Base-by-base conservation (phyloP, 2,888 invertebrate genomes). In the Pantelozetes paolii region DNA sequence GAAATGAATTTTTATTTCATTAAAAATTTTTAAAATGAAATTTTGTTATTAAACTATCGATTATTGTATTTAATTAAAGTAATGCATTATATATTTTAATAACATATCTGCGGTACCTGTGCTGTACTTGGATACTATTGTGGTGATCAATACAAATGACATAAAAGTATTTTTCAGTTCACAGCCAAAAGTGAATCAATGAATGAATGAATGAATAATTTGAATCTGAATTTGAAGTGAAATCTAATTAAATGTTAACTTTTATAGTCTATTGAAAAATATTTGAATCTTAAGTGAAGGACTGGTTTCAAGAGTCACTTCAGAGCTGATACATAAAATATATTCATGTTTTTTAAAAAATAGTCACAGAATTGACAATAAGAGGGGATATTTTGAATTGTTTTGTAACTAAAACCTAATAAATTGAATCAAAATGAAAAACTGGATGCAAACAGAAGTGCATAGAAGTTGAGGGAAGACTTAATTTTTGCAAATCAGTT, bases 221-320 rank as follows among this genome's bases (percentile, higher is more conserved):
- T 36, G 36, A 8, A 36, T 36, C 9, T 36, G 36, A 8, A 9
- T 36, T 36, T 36, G 18, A 57, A 28, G 26, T 57, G 28, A 57
- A 1, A 28, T 28, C 30, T 64, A 64, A 64, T 64, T 64, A 64
- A 64, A 64, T 64, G 62, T 64, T 36, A 64, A 64, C 62, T 36
- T 64, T 64, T 64, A 11, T 64, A 18, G 8, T 20, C 11, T 11
- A 13, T 28, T 64, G n/a, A 36, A 36, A 15, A 32, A 64, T 11
- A 64, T 36, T 30, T 13, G 36, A 64, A 64, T 64, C 20, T 64
- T 1, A 64, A 64, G 32, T 64, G 20, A 23, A 45, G 62, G 62
- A 64, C 36, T 64, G 3, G n/a, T 36, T 59, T 64, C 20, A 20
- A 64, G 20, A 30, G 62, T 32, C 9, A 15, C 20, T 32, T 64